Conservation (phyloP, 2,113 vertebrate genomes). For the Mus spicilegus region DNA sequence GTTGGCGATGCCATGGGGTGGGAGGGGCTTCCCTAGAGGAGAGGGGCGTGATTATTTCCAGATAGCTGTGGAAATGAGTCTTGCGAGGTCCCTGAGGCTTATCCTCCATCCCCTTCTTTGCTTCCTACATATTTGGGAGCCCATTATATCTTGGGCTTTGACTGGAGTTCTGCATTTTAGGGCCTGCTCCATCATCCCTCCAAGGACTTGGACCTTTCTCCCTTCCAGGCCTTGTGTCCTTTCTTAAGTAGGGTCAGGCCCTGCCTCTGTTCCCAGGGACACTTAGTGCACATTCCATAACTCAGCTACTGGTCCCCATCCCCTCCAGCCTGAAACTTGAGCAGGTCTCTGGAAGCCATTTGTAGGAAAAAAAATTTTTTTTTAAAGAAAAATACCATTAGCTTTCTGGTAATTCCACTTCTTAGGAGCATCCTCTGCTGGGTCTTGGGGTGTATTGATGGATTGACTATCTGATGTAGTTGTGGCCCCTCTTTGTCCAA, state of each 20-base stretch:
- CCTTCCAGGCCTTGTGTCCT: neutral
- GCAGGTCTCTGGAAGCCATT: slow-evolving; percentile 85
- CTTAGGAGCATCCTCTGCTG: slow-evolving; percentile 58
- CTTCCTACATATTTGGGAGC: slow-evolving; percentile 17
- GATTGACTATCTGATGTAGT: slow-evolving; percentile 29
- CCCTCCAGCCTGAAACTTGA: slow-evolving; percentile 72
- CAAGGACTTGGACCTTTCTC: neutral
- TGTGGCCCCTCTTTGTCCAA: slow-evolving; percentile 61
- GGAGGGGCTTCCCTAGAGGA: neutral
- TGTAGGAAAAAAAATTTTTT: slow-evolving; percentile 29
- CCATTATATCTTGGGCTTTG: neutral
- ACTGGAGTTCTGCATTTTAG: neutral
- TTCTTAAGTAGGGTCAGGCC: neutral
- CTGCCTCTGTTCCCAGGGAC: slow-evolving; percentile 54
- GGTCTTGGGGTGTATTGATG: slow-evolving; percentile 54
- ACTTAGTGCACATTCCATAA: slow-evolving; percentile 81
- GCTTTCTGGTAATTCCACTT: slow-evolving; percentile 76
- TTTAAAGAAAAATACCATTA: slow-evolving; percentile 41
- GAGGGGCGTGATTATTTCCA: neutral
- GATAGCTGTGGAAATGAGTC: neutral
- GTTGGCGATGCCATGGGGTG: neutral
- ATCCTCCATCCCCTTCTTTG: neutral
- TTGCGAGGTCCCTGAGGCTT: neutral
- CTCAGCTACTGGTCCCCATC: neutral
- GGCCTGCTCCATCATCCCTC: slow-evolving; percentile 21